Conservation (phyloP, 1,140 invertebrate species). For the Megalopta genalis region DNA sequence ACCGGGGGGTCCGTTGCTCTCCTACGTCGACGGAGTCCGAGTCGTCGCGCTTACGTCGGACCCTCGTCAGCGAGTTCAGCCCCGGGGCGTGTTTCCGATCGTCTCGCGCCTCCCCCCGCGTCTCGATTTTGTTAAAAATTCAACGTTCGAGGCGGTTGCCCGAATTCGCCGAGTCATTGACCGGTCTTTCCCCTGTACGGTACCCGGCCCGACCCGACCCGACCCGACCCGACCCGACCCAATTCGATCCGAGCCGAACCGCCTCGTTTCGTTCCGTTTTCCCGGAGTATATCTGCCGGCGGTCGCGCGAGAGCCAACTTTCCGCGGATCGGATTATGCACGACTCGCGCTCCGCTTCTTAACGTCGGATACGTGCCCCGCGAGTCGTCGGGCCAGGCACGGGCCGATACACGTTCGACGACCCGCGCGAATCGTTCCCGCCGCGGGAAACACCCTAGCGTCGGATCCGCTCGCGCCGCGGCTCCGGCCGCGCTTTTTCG, state of each 20-base stretch:
- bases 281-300: no score
- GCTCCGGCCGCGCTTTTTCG: conserved; percentile 18
- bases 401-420: neutral
- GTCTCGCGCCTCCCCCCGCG: neutral
- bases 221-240: neutral
- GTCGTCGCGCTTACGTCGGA: conserved; percentile 7
- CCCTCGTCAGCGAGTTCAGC: neutral
- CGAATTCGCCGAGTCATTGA: neutral
- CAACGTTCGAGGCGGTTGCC: neutral
- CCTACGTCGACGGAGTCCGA: neutral
- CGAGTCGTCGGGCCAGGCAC: neutral
- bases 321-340: conserved; percentile 1
- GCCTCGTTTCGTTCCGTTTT: neutral
- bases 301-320: neutral
- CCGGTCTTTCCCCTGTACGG: neutral
- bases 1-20: no score
- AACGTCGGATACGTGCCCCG: neutral
- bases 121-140: conserved; percentile 10
- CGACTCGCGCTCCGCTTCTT: neutral
- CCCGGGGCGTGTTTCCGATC: neutral
- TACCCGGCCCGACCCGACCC: neutral
- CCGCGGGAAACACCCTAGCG: no score
- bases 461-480: neutral
- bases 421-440: neutral
- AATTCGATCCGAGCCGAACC: neutral